Evolutionary conservation across 1,140 invertebrate genomes (phyloP), one percentile per base, ranked within the genome.

Genomic region (Rhyacophila brunnea): DNA sequence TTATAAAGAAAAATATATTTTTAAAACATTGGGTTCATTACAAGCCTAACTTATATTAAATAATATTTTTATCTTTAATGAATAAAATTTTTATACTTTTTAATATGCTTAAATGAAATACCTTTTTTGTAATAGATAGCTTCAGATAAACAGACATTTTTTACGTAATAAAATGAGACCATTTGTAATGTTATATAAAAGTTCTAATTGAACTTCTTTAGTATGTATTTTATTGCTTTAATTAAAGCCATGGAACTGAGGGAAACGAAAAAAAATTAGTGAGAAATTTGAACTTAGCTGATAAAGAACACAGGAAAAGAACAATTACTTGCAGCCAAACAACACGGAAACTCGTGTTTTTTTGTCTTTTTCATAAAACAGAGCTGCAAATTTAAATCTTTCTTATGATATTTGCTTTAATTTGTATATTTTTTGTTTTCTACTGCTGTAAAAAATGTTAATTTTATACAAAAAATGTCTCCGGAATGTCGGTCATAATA

Each of bases 241-340:
- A 61, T 61, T 61, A 61, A 28, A 15, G 51, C 11, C 18, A 52
- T 18, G 38, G 50, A 15, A 28, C 32, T 17, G 10, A 32, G 50
- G 13, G 13, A 40, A 35, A 40, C 43, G 45, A 35, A 34, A 45
- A 50, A 50, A 58, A n/a, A 35, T 44, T 35, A n/a, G 11, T 34
- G n/a, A 40, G 17, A 45, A 45, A 17, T 49, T 53, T 46, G 23
- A 61, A 56, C 53, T 56, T 48, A 17, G 18, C 47, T 61, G 46
- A 61, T 56, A 50, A 45, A 44, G 50, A 43, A 40, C 38, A 34
- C 28, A 46, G 32, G 46, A 32, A 48, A 56, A 51, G 48, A 61
- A 61, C 58, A 60, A 60, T 60, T 60, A 50, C 42, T 61, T 61
- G 59, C 59, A 61, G 52, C 59, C 38, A 56, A 56, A 56, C 28